Conservation (phyloP, 2,888 invertebrate species). For the Orgyia antiqua region DNA sequence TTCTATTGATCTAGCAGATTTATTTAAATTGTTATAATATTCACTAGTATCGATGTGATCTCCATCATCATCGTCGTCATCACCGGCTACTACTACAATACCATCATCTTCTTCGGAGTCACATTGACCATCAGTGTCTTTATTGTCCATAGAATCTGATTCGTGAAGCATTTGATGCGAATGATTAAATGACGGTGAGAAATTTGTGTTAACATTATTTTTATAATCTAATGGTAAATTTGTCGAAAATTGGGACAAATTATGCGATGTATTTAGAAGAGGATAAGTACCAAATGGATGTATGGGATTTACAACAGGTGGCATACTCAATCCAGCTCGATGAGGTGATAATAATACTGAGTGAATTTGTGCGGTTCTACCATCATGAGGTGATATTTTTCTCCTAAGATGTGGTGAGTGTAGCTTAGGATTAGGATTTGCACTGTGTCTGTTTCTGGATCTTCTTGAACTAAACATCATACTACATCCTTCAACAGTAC, state of each 20-base stretch:
- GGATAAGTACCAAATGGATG: constrained; percentile 89
- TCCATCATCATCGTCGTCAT: constrained; percentile 84
- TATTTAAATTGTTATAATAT: constrained; percentile 61
- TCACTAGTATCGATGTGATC: constrained; percentile 73
- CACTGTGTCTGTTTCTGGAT: constrained; percentile 96
- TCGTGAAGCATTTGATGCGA: constrained; percentile 57
- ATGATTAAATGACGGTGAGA: constrained; percentile 47
- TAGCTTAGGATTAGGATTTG: constrained; percentile 98
- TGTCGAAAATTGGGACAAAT: constrained; percentile 77
- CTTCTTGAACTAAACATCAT: constrained; percentile 99
- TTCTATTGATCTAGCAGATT: constrained; percentile 58
- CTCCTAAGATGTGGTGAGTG: constrained; percentile 96
- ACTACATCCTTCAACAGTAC: constrained; percentile 98
- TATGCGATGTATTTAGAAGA: constrained; percentile 83
- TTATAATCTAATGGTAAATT: constrained; percentile 72
- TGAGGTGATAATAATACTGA: constrained; percentile 87
- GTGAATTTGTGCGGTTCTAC: constrained; percentile 92
- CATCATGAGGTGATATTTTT: constrained; percentile 96
- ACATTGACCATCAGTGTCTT: constrained; percentile 80
- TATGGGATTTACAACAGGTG: constrained; percentile 83
- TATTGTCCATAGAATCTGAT: constrained; percentile 64
- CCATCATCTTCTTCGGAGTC: constrained; percentile 86
- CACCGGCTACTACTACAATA: constrained; percentile 88
- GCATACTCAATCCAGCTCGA: constrained; percentile 79
- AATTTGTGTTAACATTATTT: constrained; percentile 60